phyloP scores from a whole-genome alignment of 1,140 invertebrate genomes.

The Lepidurus apus region DNA sequence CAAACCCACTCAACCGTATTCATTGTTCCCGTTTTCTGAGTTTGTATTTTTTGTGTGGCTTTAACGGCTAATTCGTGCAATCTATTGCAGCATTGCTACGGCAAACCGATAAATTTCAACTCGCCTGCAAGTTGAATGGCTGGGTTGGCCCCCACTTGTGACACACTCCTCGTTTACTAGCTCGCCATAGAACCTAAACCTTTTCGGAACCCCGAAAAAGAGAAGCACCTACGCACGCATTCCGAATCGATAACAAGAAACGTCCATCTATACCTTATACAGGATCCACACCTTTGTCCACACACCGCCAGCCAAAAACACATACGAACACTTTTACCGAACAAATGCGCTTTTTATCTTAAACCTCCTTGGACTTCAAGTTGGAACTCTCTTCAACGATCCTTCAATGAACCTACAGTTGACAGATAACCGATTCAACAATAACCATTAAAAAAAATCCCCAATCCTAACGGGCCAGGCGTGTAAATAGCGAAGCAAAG shows the following conservation, averaged over 20 bases:
- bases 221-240: conserved; percentile 20
- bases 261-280: neutral
- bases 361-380: neutral
- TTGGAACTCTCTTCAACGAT: neutral
- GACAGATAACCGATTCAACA: neutral
- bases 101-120: neutral
- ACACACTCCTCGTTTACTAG: neutral
- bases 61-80: no score
- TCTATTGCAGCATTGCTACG: neutral
- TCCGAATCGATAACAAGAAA: neutral
- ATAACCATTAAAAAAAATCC: neutral
- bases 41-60: no score
- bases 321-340: neutral
- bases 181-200: neutral
- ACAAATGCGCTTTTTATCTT: neutral
- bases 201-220: neutral
- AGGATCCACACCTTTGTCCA: neutral
- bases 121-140: neutral
- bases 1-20: no score
- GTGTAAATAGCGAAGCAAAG: neutral
- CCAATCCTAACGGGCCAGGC: neutral
- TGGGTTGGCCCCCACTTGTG: neutral
- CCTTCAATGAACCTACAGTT: neutral
- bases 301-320: neutral
- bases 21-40: no score